phyloP scores from a whole-genome alignment of 2,113 vertebrate species.

The Corythornis madagascariensis region DNA sequence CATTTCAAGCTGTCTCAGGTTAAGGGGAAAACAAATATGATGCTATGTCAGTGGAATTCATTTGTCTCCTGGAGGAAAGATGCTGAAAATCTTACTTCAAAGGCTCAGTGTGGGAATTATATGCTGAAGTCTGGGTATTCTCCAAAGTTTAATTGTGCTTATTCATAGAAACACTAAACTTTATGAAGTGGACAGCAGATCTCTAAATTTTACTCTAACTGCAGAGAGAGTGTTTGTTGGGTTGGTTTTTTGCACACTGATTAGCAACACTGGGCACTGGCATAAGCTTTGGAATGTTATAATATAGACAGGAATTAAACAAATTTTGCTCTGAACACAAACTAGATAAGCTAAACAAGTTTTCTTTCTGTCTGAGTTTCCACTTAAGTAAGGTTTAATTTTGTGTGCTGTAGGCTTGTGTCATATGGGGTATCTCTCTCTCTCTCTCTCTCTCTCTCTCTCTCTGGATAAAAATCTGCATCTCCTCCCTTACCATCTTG shows the following conservation, averaged over 20 bases:
- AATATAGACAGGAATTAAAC: background rate
- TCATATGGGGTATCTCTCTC: background rate
- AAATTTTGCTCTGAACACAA: background rate
- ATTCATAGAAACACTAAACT: constrained; percentile 45
- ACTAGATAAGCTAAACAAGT: background rate
- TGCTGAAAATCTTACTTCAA: constrained; percentile 9
- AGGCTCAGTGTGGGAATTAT: background rate
- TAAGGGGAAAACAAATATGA: background rate
- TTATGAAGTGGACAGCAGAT: constrained; percentile 40
- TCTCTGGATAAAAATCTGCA: background rate
- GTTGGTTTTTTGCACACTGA: background rate
- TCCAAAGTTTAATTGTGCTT: constrained; percentile 28
- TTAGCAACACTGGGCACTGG: background rate
- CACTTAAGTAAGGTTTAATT: background rate
- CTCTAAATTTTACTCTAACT: constrained; percentile 25
- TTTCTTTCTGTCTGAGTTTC: background rate
- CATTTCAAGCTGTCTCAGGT: constrained; percentile 15
- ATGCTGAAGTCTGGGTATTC: constrained; percentile 16
- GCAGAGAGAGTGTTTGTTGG: background rate
- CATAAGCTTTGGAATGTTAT: background rate
- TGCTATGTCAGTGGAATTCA: background rate
- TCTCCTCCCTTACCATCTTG: background rate
- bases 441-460: background rate
- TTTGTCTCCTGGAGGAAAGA: constrained; percentile 4
- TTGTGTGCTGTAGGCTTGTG: background rate